phyloP scores from a whole-genome alignment of 1,140 invertebrate genomes.

The Lepidurus packardi region DNA sequence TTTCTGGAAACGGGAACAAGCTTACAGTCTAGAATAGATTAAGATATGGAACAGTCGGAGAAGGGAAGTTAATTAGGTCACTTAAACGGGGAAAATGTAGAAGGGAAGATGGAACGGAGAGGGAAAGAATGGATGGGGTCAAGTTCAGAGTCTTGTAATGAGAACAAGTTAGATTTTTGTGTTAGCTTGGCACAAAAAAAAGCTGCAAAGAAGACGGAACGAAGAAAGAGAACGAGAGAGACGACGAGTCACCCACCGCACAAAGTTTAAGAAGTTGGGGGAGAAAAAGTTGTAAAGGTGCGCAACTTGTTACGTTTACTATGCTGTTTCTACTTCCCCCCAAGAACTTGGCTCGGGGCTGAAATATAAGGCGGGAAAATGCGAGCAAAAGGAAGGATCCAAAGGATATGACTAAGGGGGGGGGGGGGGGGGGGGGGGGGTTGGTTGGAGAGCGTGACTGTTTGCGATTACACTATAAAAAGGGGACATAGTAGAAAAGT shows the following conservation, averaged over 20 bases:
- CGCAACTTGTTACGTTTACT: neutral
- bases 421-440: too few relatives aligned
- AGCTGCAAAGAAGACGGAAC: neutral
- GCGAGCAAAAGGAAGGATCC: neutral
- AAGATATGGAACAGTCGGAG: neutral
- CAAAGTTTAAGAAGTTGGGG: neutral
- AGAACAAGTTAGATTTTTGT: neutral
- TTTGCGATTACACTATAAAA: conserved; percentile 2
- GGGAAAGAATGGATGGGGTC: neutral
- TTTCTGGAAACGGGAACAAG: neutral
- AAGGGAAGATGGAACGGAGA: neutral
- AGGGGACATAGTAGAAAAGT: neutral
- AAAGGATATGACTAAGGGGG: neutral
- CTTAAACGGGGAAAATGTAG: neutral
- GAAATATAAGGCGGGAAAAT: conserved; percentile 15
- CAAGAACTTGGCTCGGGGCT: neutral
- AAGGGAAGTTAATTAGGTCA: neutral
- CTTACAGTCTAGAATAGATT: neutral
- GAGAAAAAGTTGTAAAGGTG: neutral
- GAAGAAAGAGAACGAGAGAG: neutral
- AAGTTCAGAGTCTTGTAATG: conserved; percentile 11
- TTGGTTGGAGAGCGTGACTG: neutral
- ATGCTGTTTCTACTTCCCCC: neutral
- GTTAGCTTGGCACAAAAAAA: neutral
- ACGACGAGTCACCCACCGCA: neutral